Percentiles rank a stretch among this genome's conserved stretches.
Evolutionary conservation across 2,113 vertebrate genomes (phyloP).

Genomic region (Jacana jacana): DNA sequence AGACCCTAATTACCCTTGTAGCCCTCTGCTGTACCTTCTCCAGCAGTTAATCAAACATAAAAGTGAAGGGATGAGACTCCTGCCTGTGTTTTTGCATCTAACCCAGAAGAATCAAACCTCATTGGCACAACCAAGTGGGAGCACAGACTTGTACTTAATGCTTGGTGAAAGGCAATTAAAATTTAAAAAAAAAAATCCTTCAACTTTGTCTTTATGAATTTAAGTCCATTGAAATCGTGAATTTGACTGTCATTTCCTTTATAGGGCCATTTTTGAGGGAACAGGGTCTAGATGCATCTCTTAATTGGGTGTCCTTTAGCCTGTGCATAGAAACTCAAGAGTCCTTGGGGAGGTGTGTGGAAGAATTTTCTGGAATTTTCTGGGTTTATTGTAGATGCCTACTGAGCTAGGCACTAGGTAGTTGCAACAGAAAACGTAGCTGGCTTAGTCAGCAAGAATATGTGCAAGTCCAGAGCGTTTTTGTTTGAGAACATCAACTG

Average conservation of each 20-base stretch:
- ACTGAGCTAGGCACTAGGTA: not conserved
- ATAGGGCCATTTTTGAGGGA: not conserved
- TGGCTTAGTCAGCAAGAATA: not conserved
- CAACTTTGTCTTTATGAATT: not conserved
- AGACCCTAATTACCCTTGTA: too few relatives aligned
- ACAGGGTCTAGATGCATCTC: not conserved
- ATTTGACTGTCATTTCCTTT: not conserved
- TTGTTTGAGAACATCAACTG: not conserved
- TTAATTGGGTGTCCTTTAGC: not conserved
- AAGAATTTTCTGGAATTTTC: not conserved
- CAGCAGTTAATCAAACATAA: not conserved
- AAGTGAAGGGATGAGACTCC: not conserved
- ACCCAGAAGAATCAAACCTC: not conserved
- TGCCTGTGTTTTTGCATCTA: not conserved
- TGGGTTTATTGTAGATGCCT: not conserved
- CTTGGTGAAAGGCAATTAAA: not conserved
- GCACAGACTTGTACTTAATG: not conserved
- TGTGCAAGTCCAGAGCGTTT: not conserved
- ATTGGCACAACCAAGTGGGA: not conserved
- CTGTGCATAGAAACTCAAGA: not conserved
- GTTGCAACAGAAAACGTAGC: not conserved
- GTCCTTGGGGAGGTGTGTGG: not conserved
- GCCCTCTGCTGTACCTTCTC: too few relatives aligned
- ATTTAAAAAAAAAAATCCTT: not conserved
- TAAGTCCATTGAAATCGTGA: not conserved